phyloP scores from a whole-genome alignment of 2,888 invertebrate species.

The Diabrotica balteata region DNA sequence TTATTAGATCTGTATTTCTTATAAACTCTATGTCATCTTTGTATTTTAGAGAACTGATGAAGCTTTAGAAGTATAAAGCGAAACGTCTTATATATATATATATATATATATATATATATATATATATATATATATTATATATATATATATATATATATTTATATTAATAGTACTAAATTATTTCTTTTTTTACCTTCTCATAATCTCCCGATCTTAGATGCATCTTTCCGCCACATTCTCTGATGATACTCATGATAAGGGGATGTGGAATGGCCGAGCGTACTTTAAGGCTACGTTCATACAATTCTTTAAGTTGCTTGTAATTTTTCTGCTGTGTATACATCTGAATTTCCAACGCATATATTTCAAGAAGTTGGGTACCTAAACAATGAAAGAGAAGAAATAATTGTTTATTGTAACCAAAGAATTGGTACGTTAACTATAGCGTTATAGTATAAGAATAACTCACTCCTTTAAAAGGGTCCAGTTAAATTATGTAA shows the following conservation, averaged over 20 bases:
- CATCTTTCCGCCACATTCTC: conserved; percentile 99
- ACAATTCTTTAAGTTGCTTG: conserved; percentile 93
- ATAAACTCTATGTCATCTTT: too few species aligned
- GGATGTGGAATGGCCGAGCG: conserved; percentile 99
- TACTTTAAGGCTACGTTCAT: conserved; percentile 96
- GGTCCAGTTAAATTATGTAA: too few species aligned
- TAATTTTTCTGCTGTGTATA: conserved; percentile 99
- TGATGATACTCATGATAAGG: conserved; percentile 97
- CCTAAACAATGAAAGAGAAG: conserved; percentile 54
- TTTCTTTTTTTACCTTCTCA: conserved; percentile 67
- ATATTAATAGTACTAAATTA: neutral
- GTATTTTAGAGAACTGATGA: too few species aligned
- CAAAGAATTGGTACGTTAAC: neutral
- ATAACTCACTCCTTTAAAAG: too few species aligned
- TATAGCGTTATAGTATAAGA: neutral
- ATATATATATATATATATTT: too few species aligned
- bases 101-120: too few species aligned
- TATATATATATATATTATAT: too few species aligned
- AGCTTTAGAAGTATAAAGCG: too few species aligned
- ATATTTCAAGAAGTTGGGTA: conserved; percentile 96
- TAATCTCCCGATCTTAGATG: conserved; percentile 97
- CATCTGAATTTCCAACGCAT: conserved; percentile 99
- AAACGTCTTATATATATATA: too few species aligned
- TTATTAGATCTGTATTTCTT: too few species aligned
- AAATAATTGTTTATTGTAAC: neutral